Evolutionary conservation across 2,113 vertebrate species (phyloP), one percentile per base, ranked within the genome.

Genomic region (Istiophorus platypterus): DNA sequence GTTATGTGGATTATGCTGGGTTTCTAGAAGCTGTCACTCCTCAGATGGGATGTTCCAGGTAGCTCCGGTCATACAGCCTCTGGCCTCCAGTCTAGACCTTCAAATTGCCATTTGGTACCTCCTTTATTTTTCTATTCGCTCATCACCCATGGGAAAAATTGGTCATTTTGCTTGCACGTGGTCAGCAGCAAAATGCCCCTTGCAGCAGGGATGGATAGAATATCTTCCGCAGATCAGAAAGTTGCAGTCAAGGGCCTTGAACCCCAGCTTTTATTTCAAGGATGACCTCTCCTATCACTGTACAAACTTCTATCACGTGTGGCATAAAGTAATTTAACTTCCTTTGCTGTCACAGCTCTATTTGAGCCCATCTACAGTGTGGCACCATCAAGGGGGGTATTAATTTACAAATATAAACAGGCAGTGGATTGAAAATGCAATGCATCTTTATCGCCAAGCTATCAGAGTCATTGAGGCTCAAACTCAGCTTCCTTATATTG

Each of bases 41-140:
- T 78, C 22, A 42, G 14, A 54, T 26, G 61, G 56, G 41, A 66
- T 73, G 6, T 11, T 9, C 41, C 61, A 85, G 39, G 68, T 71
- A 63, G 52, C 63, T 81, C 31, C 14, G 41, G 39, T 49, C 63
- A 56, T 29, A 11, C 37, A 78, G 68, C 75, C 47, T 65, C 22
- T 71, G 57, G 79, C 80, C 63, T 63, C 75, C 47, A 75, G 70
- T 76, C 61, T 72, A 77, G 56, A 80, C 62, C 81, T 63, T 65
- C 51, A 34, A 26, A 82, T 78, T 82, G 54, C 65, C 76, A 85
- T 84, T 82, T 84, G 72, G 51, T 79, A 52, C 37, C 72, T 70
- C 74, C 27, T 74, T 81, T 87, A 78, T 70, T 81, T 87, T 80
- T 70, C 11, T 76, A 85, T 85, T 68, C 77, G 71, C 49, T 79